Conservation (phyloP, 2,113 vertebrate genomes). For the Anarhynchus alexandrinus region DNA sequence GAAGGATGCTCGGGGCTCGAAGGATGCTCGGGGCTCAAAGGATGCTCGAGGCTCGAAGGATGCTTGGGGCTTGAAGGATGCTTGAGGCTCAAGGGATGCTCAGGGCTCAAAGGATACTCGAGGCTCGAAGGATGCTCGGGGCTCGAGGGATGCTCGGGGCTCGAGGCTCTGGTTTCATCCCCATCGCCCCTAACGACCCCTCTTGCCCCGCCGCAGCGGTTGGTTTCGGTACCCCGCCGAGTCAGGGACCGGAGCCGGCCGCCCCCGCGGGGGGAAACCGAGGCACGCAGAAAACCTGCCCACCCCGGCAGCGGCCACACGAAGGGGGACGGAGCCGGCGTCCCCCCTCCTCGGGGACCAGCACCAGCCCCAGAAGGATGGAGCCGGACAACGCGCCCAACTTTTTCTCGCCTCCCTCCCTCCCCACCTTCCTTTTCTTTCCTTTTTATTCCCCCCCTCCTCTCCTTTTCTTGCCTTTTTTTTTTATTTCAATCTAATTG, state of each 20-base stretch:
- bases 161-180: not conserved
- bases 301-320: not conserved
- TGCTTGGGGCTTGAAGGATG: not conserved
- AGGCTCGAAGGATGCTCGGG: not conserved
- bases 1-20: too few species aligned
- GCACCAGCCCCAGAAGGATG: not conserved
- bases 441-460: not conserved
- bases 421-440: not conserved
- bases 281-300: not conserved
- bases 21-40: not conserved
- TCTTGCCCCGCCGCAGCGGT: not conserved
- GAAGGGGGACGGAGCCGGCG: rapidly evolving
- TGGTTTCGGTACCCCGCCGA: too few species aligned
- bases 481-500: not conserved
- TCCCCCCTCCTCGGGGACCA: not conserved
- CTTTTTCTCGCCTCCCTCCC: not conserved
- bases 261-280: not conserved
- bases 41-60: too few species aligned
- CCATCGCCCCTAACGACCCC: rapidly evolving
- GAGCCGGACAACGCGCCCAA: not conserved
- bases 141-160: not conserved
- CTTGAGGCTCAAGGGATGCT: not conserved
- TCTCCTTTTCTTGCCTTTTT: not conserved
- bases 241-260: not conserved
- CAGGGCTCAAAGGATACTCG: not conserved